A percentile compares a stretch with the other conserved stretches of the same genome.
phyloP scores from a whole-genome alignment of 2,888 invertebrate genomes.

The Dasypolia templi region DNA sequence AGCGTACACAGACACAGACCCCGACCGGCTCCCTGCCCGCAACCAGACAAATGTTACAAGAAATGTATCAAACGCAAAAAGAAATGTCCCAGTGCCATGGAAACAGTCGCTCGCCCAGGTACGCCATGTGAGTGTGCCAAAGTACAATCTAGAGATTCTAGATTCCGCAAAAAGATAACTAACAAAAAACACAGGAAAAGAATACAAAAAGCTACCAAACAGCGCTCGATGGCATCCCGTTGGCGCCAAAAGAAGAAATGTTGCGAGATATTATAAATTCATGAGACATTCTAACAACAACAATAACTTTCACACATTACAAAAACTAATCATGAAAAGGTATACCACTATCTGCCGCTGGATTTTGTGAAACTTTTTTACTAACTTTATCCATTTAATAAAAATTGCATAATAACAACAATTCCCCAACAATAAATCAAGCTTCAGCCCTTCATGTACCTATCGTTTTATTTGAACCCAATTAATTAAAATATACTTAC shows the following conservation, averaged over 20 bases:
- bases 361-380: slow-evolving; percentile 16
- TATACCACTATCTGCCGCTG: neutral
- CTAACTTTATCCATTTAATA: slow-evolving; percentile 2
- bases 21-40: slow-evolving; percentile 80
- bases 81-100: slow-evolving; percentile 83
- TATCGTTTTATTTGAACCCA: slow-evolving; percentile 33
- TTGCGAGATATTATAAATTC: slow-evolving; percentile 78
- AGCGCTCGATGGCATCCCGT: slow-evolving; percentile 76
- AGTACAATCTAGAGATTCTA: slow-evolving; percentile 76
- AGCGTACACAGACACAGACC: slow-evolving; percentile 82
- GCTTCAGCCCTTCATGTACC: neutral
- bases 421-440: slow-evolving; percentile 38
- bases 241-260: slow-evolving; percentile 75
- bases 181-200: slow-evolving; percentile 77
- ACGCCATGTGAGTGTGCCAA: slow-evolving; percentile 79
- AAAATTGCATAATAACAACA: slow-evolving; percentile 17
- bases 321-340: neutral
- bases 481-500: neutral
- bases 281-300: too few species aligned
- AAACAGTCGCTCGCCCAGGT: slow-evolving; percentile 75
- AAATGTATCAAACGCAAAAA: slow-evolving; percentile 76
- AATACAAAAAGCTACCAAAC: slow-evolving; percentile 67
- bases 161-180: slow-evolving; percentile 62
- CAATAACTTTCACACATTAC: neutral
- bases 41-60: slow-evolving; percentile 83